phyloP scores from a whole-genome alignment of 2,113 vertebrate genomes.

The Coturnix japonica region DNA sequence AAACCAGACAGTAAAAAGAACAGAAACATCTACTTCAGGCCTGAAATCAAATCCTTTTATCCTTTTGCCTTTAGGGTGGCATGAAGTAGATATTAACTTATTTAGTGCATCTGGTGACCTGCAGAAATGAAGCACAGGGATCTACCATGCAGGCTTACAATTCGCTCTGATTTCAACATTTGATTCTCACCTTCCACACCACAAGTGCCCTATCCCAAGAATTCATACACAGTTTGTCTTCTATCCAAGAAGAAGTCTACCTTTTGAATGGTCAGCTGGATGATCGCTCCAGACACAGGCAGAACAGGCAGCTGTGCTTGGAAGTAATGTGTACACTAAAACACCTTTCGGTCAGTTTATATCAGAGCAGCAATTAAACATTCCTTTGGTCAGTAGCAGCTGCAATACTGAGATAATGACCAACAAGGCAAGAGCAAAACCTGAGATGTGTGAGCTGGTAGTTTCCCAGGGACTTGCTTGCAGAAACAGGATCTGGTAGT shows the following conservation, averaged over 20 bases:
- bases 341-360: not conserved
- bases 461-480: constrained; percentile 7
- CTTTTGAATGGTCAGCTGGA: not conserved
- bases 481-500: constrained; percentile 7
- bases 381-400: not conserved
- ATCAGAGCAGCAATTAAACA: not conserved
- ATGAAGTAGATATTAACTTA: not conserved
- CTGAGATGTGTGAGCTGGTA: not conserved
- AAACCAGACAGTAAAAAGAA: not conserved
- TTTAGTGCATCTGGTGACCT: not conserved
- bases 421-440: not conserved
- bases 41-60: not conserved
- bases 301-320: not conserved
- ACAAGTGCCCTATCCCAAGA: not conserved
- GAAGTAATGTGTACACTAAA: not conserved
- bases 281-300: not conserved
- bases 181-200: not conserved
- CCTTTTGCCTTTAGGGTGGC: too few species aligned
- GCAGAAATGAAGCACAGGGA: accelerated
- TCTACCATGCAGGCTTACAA: not conserved
- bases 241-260: not conserved
- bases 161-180: not conserved
- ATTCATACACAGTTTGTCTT: not conserved
- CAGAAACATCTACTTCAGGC: not conserved
- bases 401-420: not conserved